Evolutionary conservation across 2,888 invertebrate genomes (phyloP).

Genomic region (Xanthorhoe spadicearia): DNA sequence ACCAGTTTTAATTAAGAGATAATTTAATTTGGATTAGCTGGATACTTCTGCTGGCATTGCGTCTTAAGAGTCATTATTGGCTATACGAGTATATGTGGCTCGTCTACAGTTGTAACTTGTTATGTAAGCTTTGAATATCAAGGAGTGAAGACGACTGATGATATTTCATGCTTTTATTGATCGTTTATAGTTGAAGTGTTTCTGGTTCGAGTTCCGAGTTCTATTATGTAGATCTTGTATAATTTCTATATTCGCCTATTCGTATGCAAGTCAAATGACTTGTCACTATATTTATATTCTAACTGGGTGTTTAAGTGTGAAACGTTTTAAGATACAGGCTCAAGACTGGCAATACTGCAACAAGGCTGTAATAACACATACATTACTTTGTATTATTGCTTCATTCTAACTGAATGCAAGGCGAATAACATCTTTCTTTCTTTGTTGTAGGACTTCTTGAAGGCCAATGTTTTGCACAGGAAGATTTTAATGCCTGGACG

Average conservation of each 20-base stretch:
- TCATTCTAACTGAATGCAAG: not conserved
- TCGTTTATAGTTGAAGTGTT: conserved; percentile 2
- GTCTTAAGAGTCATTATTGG: conserved; percentile 33
- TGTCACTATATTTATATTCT: conserved; percentile 35
- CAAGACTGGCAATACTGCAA: not conserved
- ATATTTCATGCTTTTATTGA: conserved; percentile 11
- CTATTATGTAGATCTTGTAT: conserved; percentile 1
- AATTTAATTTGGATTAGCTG: conserved; percentile 45
- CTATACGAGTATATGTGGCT: conserved; percentile 23
- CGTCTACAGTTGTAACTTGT: conserved; percentile 18
- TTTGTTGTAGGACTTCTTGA: conserved; percentile 71
- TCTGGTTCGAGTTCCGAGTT: conserved; percentile 2
- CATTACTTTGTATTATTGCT: not conserved
- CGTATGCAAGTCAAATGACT: conserved; percentile 15
- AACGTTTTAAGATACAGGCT: not conserved
- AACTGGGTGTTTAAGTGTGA: not conserved
- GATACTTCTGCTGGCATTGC: conserved; percentile 36
- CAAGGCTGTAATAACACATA: not conserved
- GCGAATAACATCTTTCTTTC: conserved; percentile 39
- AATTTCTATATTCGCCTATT: not conserved
- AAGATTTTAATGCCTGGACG: conserved; percentile 78
- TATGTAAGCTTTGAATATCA: conserved; percentile 14
- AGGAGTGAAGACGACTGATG: conserved; percentile 9
- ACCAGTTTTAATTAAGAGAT: conserved; percentile 46
- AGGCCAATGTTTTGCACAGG: conserved; percentile 68